Evolutionary conservation across 2,888 invertebrate genomes (phyloP).

Genomic region (Blastobasis adustella): DNA sequence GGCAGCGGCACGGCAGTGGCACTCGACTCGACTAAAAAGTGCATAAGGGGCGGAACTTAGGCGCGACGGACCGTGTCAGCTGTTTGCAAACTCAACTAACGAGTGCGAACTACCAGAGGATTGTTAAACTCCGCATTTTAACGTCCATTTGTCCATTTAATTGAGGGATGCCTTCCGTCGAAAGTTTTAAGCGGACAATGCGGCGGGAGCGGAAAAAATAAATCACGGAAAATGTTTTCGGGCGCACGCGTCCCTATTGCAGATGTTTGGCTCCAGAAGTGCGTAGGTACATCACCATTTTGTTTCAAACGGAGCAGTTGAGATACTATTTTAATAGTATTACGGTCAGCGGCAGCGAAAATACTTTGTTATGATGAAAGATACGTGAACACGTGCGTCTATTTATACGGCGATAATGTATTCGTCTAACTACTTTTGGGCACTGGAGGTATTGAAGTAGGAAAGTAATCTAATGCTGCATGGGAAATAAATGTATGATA

Average conservation of each 20-base stretch:
- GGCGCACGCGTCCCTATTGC: constrained; percentile 18
- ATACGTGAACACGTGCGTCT: constrained; percentile 29
- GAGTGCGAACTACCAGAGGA: constrained; percentile 33
- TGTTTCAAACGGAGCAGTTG: constrained; percentile 19
- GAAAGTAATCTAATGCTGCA: too few relatives aligned
- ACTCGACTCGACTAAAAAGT: constrained; percentile 37
- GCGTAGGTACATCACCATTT: constrained; percentile 22
- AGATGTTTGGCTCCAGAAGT: constrained; percentile 14
- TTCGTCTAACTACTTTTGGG: too few relatives aligned
- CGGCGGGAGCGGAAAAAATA: constrained; percentile 19
- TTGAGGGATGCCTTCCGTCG: constrained; percentile 28
- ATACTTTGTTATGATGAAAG: constrained; percentile 29
- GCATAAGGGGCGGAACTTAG: constrained; percentile 39
- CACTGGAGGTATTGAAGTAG: too few relatives aligned
- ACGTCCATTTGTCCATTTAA: constrained; percentile 34
- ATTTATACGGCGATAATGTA: constrained; percentile 14
- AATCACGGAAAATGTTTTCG: constrained; percentile 19
- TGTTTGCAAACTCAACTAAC: constrained; percentile 46
- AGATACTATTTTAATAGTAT: constrained; percentile 28
- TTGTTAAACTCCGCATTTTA: constrained; percentile 32
- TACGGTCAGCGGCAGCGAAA: constrained; percentile 38
- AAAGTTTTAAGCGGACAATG: constrained; percentile 20
- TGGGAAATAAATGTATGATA: too few relatives aligned
- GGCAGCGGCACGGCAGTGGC: constrained; percentile 11
- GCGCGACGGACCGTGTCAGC: constrained; percentile 36